Evolutionary conservation across 2,113 vertebrate species (phyloP).

Genomic region (Phylloscopus trochilus): DNA sequence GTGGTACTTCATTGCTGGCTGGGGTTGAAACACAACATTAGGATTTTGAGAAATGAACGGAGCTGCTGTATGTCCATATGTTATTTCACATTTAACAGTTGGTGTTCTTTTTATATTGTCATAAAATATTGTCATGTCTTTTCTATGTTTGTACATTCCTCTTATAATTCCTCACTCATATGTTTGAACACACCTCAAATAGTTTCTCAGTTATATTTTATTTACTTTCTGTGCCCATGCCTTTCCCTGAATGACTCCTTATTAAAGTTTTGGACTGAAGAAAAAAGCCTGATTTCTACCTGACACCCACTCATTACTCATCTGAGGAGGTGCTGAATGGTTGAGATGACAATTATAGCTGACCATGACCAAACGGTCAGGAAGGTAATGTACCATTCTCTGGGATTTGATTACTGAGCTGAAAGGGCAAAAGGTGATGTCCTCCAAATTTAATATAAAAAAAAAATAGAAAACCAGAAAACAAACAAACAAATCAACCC

Average conservation of each 20-base stretch:
- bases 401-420: neutral
- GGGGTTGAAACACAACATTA: neutral
- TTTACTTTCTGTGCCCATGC: neutral
- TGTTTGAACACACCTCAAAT: neutral
- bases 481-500: neutral
- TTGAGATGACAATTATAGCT: neutral
- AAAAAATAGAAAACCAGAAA: neutral
- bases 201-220: neutral
- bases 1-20: neutral
- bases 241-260: neutral
- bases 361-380: neutral
- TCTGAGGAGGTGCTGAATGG: neutral
- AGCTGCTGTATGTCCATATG: neutral
- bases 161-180: neutral
- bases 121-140: neutral
- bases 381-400: neutral
- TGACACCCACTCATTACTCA: neutral
- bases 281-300: neutral
- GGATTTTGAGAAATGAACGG: neutral
- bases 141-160: neutral
- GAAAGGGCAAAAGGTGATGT: neutral
- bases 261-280: neutral
- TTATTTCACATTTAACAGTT: neutral
- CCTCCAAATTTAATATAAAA: neutral
- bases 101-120: neutral